Base-by-base conservation (phyloP, 2,888 invertebrate genomes). In the Apamea epomidion region DNA sequence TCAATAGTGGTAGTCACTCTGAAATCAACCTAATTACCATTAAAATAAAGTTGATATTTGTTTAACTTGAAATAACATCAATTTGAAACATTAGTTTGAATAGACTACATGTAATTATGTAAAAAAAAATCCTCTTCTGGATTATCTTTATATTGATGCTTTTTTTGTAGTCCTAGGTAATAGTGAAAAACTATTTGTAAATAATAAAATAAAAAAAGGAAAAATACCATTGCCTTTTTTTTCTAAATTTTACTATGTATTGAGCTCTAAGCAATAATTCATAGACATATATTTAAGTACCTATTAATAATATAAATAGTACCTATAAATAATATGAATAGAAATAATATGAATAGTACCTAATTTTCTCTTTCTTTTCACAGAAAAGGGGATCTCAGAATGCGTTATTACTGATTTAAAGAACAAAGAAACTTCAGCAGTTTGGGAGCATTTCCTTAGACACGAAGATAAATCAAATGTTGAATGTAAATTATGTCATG, bases 401-500 rank as follows among this genome's bases (percentile, higher is more conserved):
- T 76, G 60, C 10, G 75, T 62, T 21, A 60, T 75, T 10, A n/a
- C 48, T 21, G 51, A 75, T n/a, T 5, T 51, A 2, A 60, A 76
- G 6, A 62, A 76, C 18, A 60, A 76, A 48, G 60, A 21, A n/a
- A 21, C 60, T n/a, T 21, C 60, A 21, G 16, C 60, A 16, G 32
- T 76, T 60, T 76, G 60, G 74, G 32, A 75, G 37, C 62, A 76
- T 76, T 76, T 48, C 6, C 7, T 29, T 76, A 76, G n/a, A 48
- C n/a, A 62, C 7, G 58, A 62, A 16, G 62, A 76, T n/a, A 21
- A 16, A n/a, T n/a, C 32, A 8, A 60, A 60, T 62, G 60, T 48
- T 18, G n/a, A 76, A 48, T 76, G 76, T 62, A 76, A 62, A 37
- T 62, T 76, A 48, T 76, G 76, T n/a, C 76, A 76, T 21, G 62